phyloP scores from a whole-genome alignment of 2,888 invertebrate genomes.

The Craniophora ligustri region DNA sequence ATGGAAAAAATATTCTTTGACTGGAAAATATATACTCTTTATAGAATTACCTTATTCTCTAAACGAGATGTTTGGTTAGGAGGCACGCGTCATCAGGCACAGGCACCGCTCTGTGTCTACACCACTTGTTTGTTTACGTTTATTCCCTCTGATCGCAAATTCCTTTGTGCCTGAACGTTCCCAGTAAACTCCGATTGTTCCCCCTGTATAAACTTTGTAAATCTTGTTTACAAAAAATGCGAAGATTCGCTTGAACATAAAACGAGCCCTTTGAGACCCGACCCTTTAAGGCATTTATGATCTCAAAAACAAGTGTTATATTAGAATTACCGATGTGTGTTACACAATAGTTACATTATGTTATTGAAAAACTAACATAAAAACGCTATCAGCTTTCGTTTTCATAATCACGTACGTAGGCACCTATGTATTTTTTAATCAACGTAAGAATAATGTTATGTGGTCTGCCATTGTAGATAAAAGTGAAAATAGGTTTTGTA shows the following conservation, averaged over 20 bases:
- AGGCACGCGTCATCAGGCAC: background rate
- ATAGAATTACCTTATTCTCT: background rate
- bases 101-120: background rate
- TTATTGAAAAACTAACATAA: no score
- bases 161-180: constrained; percentile 21
- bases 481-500: no score
- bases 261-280: constrained; percentile 3
- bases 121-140: constrained; percentile 24
- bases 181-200: constrained; percentile 29
- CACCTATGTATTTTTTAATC: no score
- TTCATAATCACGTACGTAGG: no score
- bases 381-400: no score
- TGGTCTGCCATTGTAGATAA: no score
- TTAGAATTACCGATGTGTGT: no score
- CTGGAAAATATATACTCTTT: background rate
- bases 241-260: background rate
- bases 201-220: constrained; percentile 2
- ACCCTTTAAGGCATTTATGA: background rate
- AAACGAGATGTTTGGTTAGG: constrained; percentile 11
- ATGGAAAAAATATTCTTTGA: background rate
- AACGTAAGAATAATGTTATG: no score
- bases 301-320: no score
- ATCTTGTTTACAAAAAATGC: background rate
- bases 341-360: no score
- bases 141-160: constrained; percentile 14